Percentiles rank a stretch among this genome's conserved stretches.
Evolutionary conservation across 2,797 vertebrate genomes (phyloP).

Genomic region (Brachyalestes nurse): DNA sequence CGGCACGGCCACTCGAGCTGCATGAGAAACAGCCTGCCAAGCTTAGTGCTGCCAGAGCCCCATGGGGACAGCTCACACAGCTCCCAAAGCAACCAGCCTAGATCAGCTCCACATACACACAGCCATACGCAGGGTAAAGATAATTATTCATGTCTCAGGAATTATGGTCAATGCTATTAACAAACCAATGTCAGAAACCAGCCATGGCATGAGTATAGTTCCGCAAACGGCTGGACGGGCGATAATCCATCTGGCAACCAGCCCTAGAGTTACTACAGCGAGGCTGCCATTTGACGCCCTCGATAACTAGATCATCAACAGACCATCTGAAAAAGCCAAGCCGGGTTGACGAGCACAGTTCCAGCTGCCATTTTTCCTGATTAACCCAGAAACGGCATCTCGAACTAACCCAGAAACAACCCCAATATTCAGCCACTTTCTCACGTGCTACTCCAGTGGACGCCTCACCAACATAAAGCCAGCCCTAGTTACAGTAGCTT

Average conservation of each 20-base stretch:
- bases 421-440: not conserved
- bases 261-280: constrained; percentile 25
- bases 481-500: constrained; percentile 36
- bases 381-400: constrained; percentile 35
- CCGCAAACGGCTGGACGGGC: not conserved
- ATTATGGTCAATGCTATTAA: constrained; percentile 5
- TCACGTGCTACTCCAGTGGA: not conserved
- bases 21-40: constrained; percentile 49
- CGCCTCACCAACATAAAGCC: not conserved
- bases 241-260: constrained; percentile 39
- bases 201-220: constrained; percentile 32
- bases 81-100: constrained; percentile 33
- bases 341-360: constrained; percentile 35
- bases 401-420: constrained; percentile 12
- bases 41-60: constrained; percentile 38
- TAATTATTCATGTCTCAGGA: constrained; percentile 22
- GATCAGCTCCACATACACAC: constrained; percentile 35
- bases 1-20: constrained; percentile 36
- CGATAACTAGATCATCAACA: constrained; percentile 44
- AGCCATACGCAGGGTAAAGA: not conserved
- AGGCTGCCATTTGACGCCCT: constrained; percentile 36
- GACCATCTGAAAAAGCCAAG: constrained; percentile 30
- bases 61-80: constrained; percentile 41
- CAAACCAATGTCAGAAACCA: constrained; percentile 29
- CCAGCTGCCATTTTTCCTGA: constrained; percentile 9